A percentile compares a stretch with the other conserved stretches of the same genome.
phyloP scores from a whole-genome alignment of 2,797 vertebrate genomes.

The Coregonus ussuriensis region DNA sequence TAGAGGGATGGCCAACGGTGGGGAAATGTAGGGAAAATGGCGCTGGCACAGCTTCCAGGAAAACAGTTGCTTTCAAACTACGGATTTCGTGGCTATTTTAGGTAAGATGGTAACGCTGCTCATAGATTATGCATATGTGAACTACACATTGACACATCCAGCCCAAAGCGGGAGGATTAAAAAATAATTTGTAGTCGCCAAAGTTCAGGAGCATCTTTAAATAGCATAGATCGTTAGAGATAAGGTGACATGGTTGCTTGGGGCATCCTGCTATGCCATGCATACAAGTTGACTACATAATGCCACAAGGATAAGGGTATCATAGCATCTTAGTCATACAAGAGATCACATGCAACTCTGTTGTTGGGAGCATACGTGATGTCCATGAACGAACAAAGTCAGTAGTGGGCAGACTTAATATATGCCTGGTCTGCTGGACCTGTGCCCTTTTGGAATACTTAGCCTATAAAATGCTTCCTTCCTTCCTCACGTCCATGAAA shows the following conservation, averaged over 20 bases:
- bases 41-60: no score
- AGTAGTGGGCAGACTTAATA: background rate
- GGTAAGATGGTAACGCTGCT: no score
- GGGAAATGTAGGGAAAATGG: no score
- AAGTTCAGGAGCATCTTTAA: slow-evolving; percentile 68
- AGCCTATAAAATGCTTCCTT: background rate
- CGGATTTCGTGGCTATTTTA: no score
- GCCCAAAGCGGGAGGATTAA: background rate
- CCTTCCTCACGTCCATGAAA: background rate
- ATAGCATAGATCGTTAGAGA: slow-evolving; percentile 63
- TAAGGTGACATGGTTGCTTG: slow-evolving; percentile 49
- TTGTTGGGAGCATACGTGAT: background rate
- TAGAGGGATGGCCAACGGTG: no score
- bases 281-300: background rate
- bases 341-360: background rate
- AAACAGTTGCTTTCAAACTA: no score
- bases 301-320: background rate
- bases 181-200: slow-evolving; percentile 28
- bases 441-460: background rate
- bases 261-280: slow-evolving; percentile 28
- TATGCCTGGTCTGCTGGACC: background rate
- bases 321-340: background rate
- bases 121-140: no score
- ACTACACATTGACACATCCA: no score
- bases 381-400: background rate